Base-by-base conservation (phyloP, 2,113 vertebrate genomes). In the Pongo pygmaeus region DNA sequence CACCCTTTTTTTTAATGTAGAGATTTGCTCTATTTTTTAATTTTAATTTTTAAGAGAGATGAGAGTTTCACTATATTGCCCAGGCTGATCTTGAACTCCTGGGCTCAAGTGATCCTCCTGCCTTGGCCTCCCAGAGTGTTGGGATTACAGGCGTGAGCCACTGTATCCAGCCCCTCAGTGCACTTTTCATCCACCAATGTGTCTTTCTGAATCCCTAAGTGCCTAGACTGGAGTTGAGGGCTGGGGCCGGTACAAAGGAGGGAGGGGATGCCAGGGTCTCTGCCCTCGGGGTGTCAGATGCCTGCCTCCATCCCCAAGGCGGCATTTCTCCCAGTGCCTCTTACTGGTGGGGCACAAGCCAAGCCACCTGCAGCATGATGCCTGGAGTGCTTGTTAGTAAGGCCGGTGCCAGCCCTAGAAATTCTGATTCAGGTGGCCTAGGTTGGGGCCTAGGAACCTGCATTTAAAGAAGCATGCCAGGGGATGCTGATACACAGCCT, bases 281-380 rank as follows among this genome's bases (percentile, higher is more conserved):
- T 69, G 9, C 22, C 86, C 1, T 17, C 5, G 30, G 46, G 61
- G 25, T 43, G 23, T 50, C 74, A 18, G 25, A 69, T 48, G 22
- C 38, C 48, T 23, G 6, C 38, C 77, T 69, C 27, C 32, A 69
- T 52, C 32, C 13, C 35, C 0, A 0, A 77, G 57, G 61, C 13
- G 9, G 61, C 1, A 0, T 40, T 48, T 90, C 18, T 72, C 55
- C 6, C 32, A 6, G 18, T 0, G 0, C 25, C 75, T 59, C 70
- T 94, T 89, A 46, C 22, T 4, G 22, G 25, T 12, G 27, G 70
- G 52, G 52, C 6, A 10, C 13, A 32, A 22, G 55, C 50, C 13
- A 30, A 22, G 55, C 50, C 11, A 8, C 20, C 23, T 64, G 50
- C 25, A n/a, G 12, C 46, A 48, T 25, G 4, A 20, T 57, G 43